These are phyloP conservation scores for Epiblema foenella DNA, from an alignment of 2,888 invertebrate genomes.

Conservation along the genomic window DNA sequence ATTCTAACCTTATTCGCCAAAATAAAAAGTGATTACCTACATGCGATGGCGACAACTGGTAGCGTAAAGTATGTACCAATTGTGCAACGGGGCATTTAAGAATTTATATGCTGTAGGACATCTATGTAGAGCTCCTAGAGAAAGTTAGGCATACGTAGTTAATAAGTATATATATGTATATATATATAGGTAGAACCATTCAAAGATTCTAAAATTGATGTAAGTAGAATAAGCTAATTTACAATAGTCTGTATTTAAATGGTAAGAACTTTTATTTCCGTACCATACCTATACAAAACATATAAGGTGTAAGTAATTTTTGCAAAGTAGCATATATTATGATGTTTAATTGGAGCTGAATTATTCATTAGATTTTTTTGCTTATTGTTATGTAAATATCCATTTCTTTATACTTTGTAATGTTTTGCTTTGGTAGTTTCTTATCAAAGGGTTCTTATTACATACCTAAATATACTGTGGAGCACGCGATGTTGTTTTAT, in stretches of 20 bases:
- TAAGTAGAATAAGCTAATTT: constrained; percentile 27
- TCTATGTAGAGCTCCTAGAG: background rate
- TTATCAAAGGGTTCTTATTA: constrained; percentile 14
- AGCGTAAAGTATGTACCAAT: background rate
- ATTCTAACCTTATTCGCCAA: background rate
- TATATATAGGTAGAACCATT: constrained; percentile 17
- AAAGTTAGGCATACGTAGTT: background rate
- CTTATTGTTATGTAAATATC: background rate
- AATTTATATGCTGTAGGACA: background rate
- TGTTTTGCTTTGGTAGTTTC: constrained; percentile 9
- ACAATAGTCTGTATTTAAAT: constrained; percentile 4
- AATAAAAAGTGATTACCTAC: background rate
- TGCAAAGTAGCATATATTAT: background rate
- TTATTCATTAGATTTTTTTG: constrained; percentile 11
- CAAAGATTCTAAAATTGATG: constrained; percentile 32
- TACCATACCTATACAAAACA: background rate
- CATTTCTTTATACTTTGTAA: background rate
- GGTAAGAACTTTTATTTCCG: constrained; percentile 6
- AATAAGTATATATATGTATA: background rate
- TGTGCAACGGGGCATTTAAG: background rate
- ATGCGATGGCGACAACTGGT: too few relatives aligned
- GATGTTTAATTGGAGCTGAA: background rate
- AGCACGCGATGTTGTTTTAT: constrained; percentile 10
- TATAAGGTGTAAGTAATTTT: constrained; percentile 1
- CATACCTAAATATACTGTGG: constrained; percentile 16